A percentile compares a stretch with the other conserved stretches of the same genome.
These are phyloP conservation scores for Colletes latitarsis DNA, from an alignment of 1,140 invertebrate species.

Conservation along the genomic window DNA sequence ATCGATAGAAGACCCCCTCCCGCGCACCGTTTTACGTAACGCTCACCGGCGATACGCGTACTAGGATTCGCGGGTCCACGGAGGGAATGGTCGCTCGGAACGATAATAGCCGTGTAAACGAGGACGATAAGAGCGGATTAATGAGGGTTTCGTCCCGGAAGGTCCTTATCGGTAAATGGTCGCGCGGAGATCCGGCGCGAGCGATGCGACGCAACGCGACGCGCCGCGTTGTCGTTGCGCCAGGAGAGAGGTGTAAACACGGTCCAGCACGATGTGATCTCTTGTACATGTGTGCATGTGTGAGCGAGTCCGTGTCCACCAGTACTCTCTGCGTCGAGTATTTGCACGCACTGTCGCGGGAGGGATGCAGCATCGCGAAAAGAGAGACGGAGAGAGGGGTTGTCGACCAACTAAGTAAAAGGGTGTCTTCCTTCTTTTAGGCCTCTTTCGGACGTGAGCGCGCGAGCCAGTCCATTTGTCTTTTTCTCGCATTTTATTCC, in stretches of 20 bases:
- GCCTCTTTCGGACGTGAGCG: too few species aligned
- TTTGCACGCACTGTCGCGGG: constrained; percentile 10
- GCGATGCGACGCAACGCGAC: not conserved
- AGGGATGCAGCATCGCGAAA: not conserved
- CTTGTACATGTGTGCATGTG: not conserved
- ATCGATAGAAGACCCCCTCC: not conserved
- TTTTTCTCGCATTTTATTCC: not conserved
- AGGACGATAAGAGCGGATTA: constrained; percentile 18
- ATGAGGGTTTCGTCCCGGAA: not conserved
- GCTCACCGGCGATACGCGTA: not conserved
- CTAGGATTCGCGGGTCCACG: not conserved
- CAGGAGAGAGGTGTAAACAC: constrained; percentile 43
- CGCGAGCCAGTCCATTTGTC: too few species aligned
- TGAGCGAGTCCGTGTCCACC: not conserved
- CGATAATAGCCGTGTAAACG: constrained; percentile 29
- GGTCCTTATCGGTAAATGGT: not conserved
- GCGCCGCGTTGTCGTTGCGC: constrained; percentile 7
- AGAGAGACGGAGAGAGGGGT: not conserved
- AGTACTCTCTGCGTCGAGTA: constrained; percentile 19
- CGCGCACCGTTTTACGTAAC: constrained; percentile 4
- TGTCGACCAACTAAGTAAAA: not conserved
- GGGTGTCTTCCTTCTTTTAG: not conserved
- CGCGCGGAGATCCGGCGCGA: not conserved
- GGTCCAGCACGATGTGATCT: not conserved
- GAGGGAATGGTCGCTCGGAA: not conserved